Evolutionary conservation across 2,797 vertebrate genomes (phyloP), one percentile per base, ranked within the genome.

Genomic region (Gymnothorax reevesii): DNA sequence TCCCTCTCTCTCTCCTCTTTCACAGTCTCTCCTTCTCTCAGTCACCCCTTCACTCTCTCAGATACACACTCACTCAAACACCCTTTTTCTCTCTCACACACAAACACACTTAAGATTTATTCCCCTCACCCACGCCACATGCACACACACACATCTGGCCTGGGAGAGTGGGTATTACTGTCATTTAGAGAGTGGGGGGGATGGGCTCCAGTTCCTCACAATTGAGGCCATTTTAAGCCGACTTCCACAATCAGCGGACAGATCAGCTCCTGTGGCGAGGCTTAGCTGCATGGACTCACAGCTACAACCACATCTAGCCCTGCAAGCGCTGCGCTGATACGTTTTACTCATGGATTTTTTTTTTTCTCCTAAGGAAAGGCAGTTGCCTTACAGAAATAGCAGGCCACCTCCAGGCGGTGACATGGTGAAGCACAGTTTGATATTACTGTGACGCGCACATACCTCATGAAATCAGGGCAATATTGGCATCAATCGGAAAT

Each of bases 201-300:
- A 42, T 42, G 77, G 52, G 20, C n/a, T 13, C 57, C 3, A 17
- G 82, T 64, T 64, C 59, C 52, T 64, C 9, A 83, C 62, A 88
- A 49, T 71, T 33, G 59, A 88, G 83, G 69, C 82, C 69, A 82
- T 82, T 86, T 84, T 62, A 86, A 88, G 84, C 83, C 55, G 86
- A 62, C 84, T 90, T 79, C 71, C 42, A 25, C 25, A 73, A 88
- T 87, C 83, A 84, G 13, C 75, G 82, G 82, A 42, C 25, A 55
- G 13, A 86, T 86, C 57, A 71, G 83, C 84, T 85, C 83, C 33
- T 62, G 17, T 60, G 69, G 62, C 15, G 66, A 52, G 80, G 82
- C 83, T 85, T 83, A 86, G 49, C 82, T 87, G 75, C 59, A 42
- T 42, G n/a, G n/a, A 54, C 57, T 33, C 42, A 25, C 9, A 12